phyloP scores from a whole-genome alignment of 2,113 vertebrate genomes.

The Albula glossodonta region DNA sequence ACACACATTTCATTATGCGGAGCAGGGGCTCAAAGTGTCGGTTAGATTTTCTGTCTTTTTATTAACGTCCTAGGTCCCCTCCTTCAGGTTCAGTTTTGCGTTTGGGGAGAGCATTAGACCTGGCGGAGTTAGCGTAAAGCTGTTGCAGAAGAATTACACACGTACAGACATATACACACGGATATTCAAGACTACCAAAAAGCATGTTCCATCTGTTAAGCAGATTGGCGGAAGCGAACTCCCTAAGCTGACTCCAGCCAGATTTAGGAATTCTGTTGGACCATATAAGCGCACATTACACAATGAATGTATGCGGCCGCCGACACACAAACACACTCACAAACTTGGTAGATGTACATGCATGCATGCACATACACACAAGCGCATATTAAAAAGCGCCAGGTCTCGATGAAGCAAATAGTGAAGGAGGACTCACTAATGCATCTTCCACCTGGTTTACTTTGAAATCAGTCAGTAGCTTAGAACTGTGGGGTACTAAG shows the following conservation, averaged over 20 bases:
- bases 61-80: conserved; percentile 26
- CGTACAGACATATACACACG: neutral
- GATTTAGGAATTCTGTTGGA: neutral
- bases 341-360: neutral
- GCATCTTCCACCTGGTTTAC: no score
- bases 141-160: neutral
- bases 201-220: neutral
- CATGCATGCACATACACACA: neutral
- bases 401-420: no score
- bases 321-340: neutral
- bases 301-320: neutral
- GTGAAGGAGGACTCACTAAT: no score
- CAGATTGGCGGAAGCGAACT: neutral
- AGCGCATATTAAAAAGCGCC: no score
- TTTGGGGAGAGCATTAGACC: neutral
- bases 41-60: conserved; percentile 15
- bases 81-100: neutral
- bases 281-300: neutral
- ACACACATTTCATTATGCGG: conserved; percentile 59
- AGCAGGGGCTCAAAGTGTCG: conserved; percentile 54
- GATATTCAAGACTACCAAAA: neutral
- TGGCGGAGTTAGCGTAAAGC: neutral
- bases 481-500: neutral
- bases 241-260: neutral
- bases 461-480: no score